Percentiles rank a stretch among this genome's conserved stretches.
These are phyloP conservation scores for Mobula birostris DNA, from an alignment of 2,113 vertebrate species.

Conservation along the genomic window DNA sequence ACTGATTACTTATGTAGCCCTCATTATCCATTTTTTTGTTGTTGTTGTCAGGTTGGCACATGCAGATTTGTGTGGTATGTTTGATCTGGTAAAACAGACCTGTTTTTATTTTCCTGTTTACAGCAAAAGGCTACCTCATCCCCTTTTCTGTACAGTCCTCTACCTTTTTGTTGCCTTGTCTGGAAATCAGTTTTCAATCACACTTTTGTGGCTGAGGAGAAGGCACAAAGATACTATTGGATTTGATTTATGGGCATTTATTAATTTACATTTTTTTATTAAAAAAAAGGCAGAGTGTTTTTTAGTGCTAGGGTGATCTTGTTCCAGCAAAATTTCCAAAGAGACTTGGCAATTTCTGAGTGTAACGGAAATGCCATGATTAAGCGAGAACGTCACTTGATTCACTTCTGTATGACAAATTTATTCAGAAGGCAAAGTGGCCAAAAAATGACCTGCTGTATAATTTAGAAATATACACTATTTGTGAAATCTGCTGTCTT, in stretches of 20 bases:
- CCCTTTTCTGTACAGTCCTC: conserved; percentile 59
- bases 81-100: conserved; percentile 40
- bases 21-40: conserved; percentile 50
- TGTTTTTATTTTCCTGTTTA: conserved; percentile 72
- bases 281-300: background rate
- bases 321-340: background rate
- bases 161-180: conserved; percentile 64
- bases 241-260: conserved; percentile 3
- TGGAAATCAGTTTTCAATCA: conserved; percentile 56
- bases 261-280: background rate
- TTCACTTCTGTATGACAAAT: background rate
- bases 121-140: conserved; percentile 98
- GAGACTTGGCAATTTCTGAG: background rate
- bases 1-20: conserved; percentile 58
- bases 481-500: background rate
- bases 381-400: background rate
- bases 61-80: conserved; percentile 42
- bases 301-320: background rate
- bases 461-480: background rate
- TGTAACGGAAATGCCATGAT: too few species aligned
- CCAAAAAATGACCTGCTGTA: background rate
- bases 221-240: background rate
- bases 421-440: background rate
- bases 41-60: conserved; percentile 56
- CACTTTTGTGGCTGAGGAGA: conserved; percentile 26